Percentiles rank a stretch among this genome's conserved stretches.
Evolutionary conservation across 2,888 invertebrate genomes (phyloP).

Genomic region (Stenurella melanura): DNA sequence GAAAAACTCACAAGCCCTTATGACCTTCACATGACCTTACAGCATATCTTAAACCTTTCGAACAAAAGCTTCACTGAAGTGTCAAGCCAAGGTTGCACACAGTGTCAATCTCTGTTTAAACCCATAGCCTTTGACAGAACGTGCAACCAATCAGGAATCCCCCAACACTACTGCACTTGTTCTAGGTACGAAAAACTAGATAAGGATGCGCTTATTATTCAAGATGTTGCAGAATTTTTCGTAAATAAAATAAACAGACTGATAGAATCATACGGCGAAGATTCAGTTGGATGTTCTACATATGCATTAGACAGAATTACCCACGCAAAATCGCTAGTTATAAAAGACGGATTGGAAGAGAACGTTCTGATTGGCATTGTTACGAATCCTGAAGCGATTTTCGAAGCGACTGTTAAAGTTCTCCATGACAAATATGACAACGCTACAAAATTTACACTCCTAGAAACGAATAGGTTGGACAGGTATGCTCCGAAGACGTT

Average conservation of each 20-base stretch:
- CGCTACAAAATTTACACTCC: constrained; percentile 69
- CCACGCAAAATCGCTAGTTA: constrained; percentile 56
- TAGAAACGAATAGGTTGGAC: constrained; percentile 77
- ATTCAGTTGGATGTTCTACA: constrained; percentile 58
- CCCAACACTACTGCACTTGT: constrained; percentile 86
- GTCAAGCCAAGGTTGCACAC: constrained; percentile 77
- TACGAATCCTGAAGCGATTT: constrained; percentile 80
- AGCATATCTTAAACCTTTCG: constrained; percentile 75
- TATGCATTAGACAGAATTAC: constrained; percentile 61
- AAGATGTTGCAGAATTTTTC: constrained; percentile 75
- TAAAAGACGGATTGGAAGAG: constrained; percentile 52
- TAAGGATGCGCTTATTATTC: constrained; percentile 74
- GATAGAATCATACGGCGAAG: constrained; percentile 47
- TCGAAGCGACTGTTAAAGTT: constrained; percentile 81
- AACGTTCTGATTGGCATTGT: constrained; percentile 80
- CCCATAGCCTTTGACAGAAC: constrained; percentile 78
- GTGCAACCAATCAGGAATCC: constrained; percentile 81
- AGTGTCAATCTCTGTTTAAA: constrained; percentile 80
- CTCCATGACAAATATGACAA: constrained; percentile 34
- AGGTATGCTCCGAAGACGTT: constrained; percentile 73
- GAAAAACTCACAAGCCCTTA: constrained; percentile 84
- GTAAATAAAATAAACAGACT: constrained; percentile 65
- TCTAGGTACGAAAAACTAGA: constrained; percentile 76
- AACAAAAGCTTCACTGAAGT: constrained; percentile 61
- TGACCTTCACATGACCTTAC: constrained; percentile 84